A percentile compares a stretch with the other conserved stretches of the same genome.
Evolutionary conservation across 2,888 invertebrate species (phyloP).

Genomic region (Ormyrus nitidulus): DNA sequence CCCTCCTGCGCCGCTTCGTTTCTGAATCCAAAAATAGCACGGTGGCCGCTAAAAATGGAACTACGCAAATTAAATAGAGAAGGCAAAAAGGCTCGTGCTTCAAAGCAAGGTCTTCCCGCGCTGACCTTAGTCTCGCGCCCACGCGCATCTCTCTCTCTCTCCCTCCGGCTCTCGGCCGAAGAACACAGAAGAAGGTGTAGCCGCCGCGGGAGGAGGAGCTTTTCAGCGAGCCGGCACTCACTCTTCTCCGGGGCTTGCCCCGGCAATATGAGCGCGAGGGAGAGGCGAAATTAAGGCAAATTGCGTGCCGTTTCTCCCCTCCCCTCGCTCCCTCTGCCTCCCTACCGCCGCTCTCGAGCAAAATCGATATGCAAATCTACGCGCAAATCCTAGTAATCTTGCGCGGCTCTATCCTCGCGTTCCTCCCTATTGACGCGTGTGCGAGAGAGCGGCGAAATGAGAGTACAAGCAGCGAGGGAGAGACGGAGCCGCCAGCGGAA

Average conservation of each 20-base stretch:
- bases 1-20: no score
- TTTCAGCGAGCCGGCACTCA: no score
- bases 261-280: neutral
- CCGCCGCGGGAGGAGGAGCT: no score
- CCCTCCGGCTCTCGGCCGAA: neutral
- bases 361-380: conserved; percentile 75
- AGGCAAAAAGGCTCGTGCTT: no score
- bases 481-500: conserved; percentile 21
- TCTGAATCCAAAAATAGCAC: no score
- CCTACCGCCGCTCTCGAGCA: conserved; percentile 36
- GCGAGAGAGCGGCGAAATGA: conserved; percentile 40
- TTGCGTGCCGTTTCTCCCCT: conserved; percentile 65
- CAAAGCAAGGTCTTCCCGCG: neutral
- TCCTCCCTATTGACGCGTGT: conserved; percentile 30
- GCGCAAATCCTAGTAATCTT: conserved; percentile 74
- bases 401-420: conserved; percentile 20
- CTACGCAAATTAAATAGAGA: no score
- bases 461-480: conserved; percentile 21
- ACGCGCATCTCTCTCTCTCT: neutral
- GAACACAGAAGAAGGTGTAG: neutral
- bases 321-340: neutral
- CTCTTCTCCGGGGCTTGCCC: neutral
- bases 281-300: conserved; percentile 70
- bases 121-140: neutral
- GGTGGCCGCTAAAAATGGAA: no score